Conservation (phyloP, 2,113 vertebrate species). For the Pardalotus punctatus region DNA sequence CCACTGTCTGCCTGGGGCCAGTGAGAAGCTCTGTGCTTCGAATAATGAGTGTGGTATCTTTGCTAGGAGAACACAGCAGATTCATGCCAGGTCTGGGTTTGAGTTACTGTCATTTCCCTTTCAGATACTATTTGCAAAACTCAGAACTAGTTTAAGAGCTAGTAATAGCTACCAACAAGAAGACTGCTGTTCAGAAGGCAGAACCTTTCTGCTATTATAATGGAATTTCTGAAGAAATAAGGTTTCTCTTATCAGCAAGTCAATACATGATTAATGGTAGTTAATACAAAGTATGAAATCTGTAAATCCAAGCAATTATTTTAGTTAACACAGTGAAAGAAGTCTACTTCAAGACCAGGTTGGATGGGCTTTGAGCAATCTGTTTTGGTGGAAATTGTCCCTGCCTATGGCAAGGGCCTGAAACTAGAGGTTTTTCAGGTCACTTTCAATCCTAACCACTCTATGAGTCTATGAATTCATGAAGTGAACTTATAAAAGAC, state of each 20-base stretch:
- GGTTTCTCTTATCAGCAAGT: background rate
- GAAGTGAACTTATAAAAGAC: background rate
- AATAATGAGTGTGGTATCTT: background rate
- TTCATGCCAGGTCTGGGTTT: background rate
- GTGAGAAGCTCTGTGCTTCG: background rate
- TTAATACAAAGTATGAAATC: background rate
- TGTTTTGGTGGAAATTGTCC: background rate
- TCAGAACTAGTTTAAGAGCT: background rate
- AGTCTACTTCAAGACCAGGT: background rate
- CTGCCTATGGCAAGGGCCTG: background rate
- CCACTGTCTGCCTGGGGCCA: background rate
- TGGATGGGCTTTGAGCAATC: background rate
- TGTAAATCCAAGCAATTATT: background rate
- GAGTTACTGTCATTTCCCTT: background rate
- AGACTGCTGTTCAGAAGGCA: background rate
- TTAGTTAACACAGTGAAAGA: background rate
- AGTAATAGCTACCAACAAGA: background rate
- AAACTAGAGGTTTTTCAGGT: background rate
- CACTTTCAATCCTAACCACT: background rate
- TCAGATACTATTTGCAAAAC: background rate
- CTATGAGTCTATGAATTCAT: background rate
- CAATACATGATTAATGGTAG: rapidly evolving
- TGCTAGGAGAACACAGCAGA: background rate
- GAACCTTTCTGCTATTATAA: background rate
- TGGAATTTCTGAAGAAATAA: background rate